Evolutionary conservation across 2,888 invertebrate species (phyloP).

Genomic region (Dorcus parallelipipedus): DNA sequence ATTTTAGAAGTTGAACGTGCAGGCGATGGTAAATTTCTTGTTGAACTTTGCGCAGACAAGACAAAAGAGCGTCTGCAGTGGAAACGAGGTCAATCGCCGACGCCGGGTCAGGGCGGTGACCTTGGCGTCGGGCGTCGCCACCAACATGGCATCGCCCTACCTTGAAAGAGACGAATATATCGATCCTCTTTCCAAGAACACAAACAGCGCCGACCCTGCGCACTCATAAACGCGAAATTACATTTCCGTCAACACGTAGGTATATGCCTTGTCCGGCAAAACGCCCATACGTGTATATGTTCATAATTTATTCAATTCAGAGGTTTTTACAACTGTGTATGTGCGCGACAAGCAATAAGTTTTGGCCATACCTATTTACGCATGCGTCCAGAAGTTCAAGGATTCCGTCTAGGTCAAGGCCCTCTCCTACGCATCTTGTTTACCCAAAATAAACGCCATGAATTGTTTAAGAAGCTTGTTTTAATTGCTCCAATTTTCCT

Average conservation of each 20-base stretch:
- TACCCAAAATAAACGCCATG: neutral
- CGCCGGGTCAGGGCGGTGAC: constrained; percentile 44
- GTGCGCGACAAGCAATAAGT: too few species aligned
- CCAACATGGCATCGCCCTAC: constrained; percentile 32
- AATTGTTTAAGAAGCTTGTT: too few species aligned
- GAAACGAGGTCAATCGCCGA: constrained; percentile 44
- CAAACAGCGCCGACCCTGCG: constrained; percentile 4
- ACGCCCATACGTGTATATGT: neutral
- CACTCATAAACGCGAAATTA: constrained; percentile 15
- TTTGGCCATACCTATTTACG: neutral
- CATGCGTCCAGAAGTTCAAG: constrained; percentile 34
- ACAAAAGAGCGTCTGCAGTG: constrained; percentile 33
- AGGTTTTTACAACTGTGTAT: too few species aligned
- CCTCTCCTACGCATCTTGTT: constrained; percentile 20
- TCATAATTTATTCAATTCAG: too few species aligned
- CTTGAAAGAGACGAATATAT: constrained; percentile 33
- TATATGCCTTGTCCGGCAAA: constrained; percentile 25
- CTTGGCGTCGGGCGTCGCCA: constrained; percentile 35
- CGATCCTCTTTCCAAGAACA: constrained; percentile 22
- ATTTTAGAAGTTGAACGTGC: too few species aligned
- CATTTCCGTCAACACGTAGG: constrained; percentile 31
- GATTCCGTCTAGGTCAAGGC: constrained; percentile 41
- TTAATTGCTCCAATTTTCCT: too few species aligned
- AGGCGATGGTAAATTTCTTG: neutral
- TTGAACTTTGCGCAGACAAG: constrained; percentile 17